These are phyloP conservation scores for Piezodorus guildinii DNA, from an alignment of 1,140 invertebrate genomes.

Conservation along the genomic window DNA sequence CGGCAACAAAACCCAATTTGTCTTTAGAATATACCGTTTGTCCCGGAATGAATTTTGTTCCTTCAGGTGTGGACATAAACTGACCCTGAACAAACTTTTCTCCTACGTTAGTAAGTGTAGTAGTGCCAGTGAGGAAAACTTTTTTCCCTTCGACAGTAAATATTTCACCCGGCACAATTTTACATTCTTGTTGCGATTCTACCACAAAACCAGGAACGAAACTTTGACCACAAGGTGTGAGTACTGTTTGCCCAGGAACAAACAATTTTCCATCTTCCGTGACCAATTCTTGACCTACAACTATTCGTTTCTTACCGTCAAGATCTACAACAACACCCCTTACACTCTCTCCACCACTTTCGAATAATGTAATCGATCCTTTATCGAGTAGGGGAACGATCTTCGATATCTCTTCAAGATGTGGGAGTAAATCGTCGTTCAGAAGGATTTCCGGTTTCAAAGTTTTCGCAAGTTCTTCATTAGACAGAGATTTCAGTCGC, in stretches of 20 bases:
- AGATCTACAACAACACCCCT: slow-evolving; percentile 52
- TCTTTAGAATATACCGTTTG: background rate
- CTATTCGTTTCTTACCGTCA: slow-evolving; percentile 51
- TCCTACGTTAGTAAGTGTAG: slow-evolving; percentile 48
- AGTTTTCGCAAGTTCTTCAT: slow-evolving; percentile 42
- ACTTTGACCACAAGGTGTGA: slow-evolving; percentile 49
- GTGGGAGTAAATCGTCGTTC: slow-evolving; percentile 42
- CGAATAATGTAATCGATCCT: slow-evolving; percentile 40
- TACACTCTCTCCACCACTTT: slow-evolving; percentile 41
- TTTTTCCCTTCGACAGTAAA: slow-evolving; percentile 47
- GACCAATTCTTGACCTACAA: slow-evolving; percentile 44
- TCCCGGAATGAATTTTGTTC: slow-evolving; percentile 53
- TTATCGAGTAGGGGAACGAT: slow-evolving; percentile 48
- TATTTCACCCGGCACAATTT: slow-evolving; percentile 55
- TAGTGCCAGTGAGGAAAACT: slow-evolving; percentile 55
- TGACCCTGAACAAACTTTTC: slow-evolving; percentile 56
- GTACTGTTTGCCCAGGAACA: slow-evolving; percentile 58
- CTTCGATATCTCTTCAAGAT: slow-evolving; percentile 48
- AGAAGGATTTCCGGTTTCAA: slow-evolving; percentile 46
- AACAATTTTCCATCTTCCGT: slow-evolving; percentile 38
- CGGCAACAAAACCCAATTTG: background rate
- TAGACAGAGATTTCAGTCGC: slow-evolving; percentile 36
- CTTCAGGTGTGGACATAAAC: slow-evolving; percentile 22
- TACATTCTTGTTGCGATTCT: slow-evolving; percentile 48
- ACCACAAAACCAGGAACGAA: slow-evolving; percentile 64